These are phyloP conservation scores for Epinotia demarniana DNA, from an alignment of 2,888 invertebrate genomes.

Conservation along the genomic window DNA sequence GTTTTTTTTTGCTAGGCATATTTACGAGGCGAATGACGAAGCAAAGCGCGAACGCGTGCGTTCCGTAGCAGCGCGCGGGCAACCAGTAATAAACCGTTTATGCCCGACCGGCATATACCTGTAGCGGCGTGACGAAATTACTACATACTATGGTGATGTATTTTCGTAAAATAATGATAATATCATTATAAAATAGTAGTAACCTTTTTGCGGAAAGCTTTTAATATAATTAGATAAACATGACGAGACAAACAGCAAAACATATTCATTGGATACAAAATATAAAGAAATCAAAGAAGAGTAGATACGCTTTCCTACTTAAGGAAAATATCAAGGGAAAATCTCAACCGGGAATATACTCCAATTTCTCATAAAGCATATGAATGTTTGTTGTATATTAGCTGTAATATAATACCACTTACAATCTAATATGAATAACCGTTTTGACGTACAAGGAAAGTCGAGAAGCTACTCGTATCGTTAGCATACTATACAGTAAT, in stretches of 20 bases:
- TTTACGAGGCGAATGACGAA: too few species aligned
- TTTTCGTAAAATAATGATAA: too few species aligned
- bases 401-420: neutral
- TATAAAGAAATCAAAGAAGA: conserved; percentile 46
- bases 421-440: neutral
- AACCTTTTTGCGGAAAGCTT: conserved; percentile 8
- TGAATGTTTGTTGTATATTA: neutral
- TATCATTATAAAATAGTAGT: too few species aligned
- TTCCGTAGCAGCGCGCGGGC: too few species aligned
- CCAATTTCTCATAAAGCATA: conserved; percentile 27
- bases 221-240: conserved; percentile 36
- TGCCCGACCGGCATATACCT: too few species aligned
- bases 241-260: conserved; percentile 36
- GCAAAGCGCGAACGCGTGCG: too few species aligned
- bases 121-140: too few species aligned
- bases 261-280: conserved; percentile 44
- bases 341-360: conserved; percentile 46
- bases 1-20: too few species aligned
- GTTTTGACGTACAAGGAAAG: neutral
- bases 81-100: too few species aligned
- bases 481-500: neutral
- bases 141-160: too few species aligned
- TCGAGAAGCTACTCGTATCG: neutral
- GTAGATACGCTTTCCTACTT: conserved; percentile 46
- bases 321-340: conserved; percentile 49